Evolutionary conservation across 2,888 invertebrate species (phyloP).

Genomic region (Leucozona laternaria): DNA sequence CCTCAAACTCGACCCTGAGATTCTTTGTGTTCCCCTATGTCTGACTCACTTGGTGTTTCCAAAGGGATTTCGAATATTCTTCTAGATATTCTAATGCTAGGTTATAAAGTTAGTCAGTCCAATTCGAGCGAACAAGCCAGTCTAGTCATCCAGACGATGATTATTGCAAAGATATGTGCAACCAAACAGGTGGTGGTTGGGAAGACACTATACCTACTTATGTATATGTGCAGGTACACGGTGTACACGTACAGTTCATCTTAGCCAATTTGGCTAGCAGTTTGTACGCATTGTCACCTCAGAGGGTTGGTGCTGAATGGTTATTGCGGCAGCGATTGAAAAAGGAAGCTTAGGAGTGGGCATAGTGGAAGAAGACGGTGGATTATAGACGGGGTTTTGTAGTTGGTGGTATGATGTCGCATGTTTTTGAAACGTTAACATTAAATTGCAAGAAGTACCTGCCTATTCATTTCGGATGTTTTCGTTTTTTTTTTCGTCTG

Average conservation of each 20-base stretch:
- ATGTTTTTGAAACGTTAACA: constrained; percentile 72
- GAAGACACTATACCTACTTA: constrained; percentile 26
- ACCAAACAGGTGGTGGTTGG: constrained; percentile 69
- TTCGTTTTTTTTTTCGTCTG: constrained; percentile 16
- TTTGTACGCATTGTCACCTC: constrained; percentile 21
- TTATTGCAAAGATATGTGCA: constrained; percentile 22
- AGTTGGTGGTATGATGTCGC: constrained; percentile 66
- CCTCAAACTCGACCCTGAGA: neutral
- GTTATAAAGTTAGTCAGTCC: neutral
- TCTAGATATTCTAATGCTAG: constrained; percentile 18
- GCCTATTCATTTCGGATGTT: constrained; percentile 54
- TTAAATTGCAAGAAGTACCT: constrained; percentile 66
- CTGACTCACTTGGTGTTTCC: constrained; percentile 52
- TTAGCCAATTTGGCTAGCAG: constrained; percentile 29
- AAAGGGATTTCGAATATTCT: constrained; percentile 56
- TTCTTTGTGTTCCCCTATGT: neutral
- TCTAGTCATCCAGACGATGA: constrained; percentile 51
- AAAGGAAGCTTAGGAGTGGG: neutral
- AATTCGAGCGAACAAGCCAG: constrained; percentile 17
- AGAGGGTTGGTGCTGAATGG: constrained; percentile 6
- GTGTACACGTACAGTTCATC: neutral
- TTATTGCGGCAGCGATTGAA: constrained; percentile 29
- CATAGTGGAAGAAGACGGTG: neutral
- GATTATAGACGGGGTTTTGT: constrained; percentile 3
- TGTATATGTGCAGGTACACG: neutral